Evolutionary conservation across 2,888 invertebrate genomes (phyloP).

Genomic region (Polydrusus tereticollis): DNA sequence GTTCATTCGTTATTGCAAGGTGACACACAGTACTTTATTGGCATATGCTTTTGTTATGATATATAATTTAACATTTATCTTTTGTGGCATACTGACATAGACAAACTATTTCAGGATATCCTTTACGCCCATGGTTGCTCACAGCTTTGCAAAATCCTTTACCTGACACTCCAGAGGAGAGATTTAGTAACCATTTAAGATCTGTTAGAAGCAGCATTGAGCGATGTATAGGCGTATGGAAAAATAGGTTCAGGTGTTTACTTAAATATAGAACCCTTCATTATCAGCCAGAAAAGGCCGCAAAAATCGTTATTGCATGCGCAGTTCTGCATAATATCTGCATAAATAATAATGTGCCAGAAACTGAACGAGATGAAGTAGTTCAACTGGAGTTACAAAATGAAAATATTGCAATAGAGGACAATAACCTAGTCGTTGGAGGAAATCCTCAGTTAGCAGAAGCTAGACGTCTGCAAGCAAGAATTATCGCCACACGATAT

Average conservation of each 20-base stretch:
- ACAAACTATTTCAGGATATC: constrained; percentile 25
- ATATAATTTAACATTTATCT: too few relatives aligned
- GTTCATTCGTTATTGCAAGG: too few relatives aligned
- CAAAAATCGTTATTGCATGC: not conserved
- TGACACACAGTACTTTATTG: too few relatives aligned
- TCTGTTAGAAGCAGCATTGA: constrained; percentile 33
- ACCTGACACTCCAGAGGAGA: constrained; percentile 31
- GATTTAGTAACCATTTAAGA: constrained; percentile 24
- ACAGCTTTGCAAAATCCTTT: constrained; percentile 15
- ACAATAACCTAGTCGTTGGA: not conserved
- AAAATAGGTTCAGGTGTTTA: constrained; percentile 43
- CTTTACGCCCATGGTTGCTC: constrained; percentile 34
- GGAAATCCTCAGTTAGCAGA: not conserved
- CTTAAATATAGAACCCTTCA: constrained; percentile 43
- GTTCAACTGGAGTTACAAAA: not conserved
- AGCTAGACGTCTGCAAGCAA: not conserved
- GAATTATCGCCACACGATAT: not conserved
- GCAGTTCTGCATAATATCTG: constrained; percentile 41
- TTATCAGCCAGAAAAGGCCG: constrained; percentile 26
- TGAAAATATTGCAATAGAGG: not conserved
- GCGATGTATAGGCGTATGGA: constrained; percentile 37
- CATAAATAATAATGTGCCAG: constrained; percentile 31
- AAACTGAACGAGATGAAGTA: not conserved
- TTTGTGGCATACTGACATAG: not conserved
- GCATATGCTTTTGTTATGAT: too few relatives aligned